These are phyloP conservation scores for Syngnathoides biaculeatus DNA, from an alignment of 2,113 vertebrate genomes.

Conservation along the genomic window DNA sequence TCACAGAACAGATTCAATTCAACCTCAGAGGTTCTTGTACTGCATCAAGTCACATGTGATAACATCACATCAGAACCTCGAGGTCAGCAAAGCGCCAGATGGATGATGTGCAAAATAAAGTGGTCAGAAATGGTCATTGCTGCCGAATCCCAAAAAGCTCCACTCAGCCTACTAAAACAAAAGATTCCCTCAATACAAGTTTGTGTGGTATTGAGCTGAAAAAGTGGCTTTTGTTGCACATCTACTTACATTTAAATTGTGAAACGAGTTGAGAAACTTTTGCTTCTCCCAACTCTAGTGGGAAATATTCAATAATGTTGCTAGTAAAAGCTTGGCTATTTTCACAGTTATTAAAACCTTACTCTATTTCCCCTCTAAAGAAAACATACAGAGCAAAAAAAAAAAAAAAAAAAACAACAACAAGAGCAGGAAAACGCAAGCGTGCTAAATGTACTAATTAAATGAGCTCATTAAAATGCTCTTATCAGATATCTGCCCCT, in stretches of 20 bases:
- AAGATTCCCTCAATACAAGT: background rate
- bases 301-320: background rate
- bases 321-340: background rate
- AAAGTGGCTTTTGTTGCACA: background rate
- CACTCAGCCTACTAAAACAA: background rate
- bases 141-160: conserved; percentile 11
- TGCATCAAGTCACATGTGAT: conserved; percentile 56
- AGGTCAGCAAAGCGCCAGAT: conserved; percentile 60
- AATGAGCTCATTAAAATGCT: conserved; percentile 7
- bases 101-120: conserved; percentile 55
- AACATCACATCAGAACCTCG: conserved; percentile 57
- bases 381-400: background rate
- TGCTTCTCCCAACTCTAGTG: background rate
- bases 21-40: background rate
- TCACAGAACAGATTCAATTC: background rate
- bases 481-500: conserved; percentile 7
- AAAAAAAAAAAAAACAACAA: no score
- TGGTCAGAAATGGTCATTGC: conserved; percentile 38
- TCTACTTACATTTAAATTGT: background rate
- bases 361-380: background rate
- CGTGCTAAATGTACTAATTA: conserved; percentile 7
- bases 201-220: background rate
- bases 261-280: background rate
- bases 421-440: conserved; percentile 1
- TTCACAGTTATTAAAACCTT: conserved; percentile 7